phyloP scores from a whole-genome alignment of 2,888 invertebrate species.

The Acanthosepion esculentum region DNA sequence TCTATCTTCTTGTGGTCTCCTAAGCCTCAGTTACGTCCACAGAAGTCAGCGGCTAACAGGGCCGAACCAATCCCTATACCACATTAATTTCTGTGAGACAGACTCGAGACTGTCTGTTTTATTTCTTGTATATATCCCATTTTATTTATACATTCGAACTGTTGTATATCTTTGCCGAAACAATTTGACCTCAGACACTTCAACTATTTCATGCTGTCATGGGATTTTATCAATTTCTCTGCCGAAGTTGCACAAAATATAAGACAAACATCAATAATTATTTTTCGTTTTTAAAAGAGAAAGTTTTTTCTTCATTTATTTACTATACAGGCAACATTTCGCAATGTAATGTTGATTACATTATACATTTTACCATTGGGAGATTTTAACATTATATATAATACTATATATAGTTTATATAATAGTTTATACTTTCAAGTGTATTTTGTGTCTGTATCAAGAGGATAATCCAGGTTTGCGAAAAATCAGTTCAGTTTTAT shows the following conservation, averaged over 20 bases:
- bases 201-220: constrained; percentile 18
- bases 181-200: constrained; percentile 21
- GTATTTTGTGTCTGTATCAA: too few relatives aligned
- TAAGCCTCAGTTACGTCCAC: background rate
- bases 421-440: too few relatives aligned
- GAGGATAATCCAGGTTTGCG: too few relatives aligned
- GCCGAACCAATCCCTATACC: background rate
- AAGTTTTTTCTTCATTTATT: background rate
- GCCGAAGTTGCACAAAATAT: background rate
- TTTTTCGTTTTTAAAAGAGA: background rate
- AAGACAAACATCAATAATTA: background rate
- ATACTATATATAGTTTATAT: too few relatives aligned
- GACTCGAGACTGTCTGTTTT: background rate
- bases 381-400: background rate
- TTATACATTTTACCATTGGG: background rate
- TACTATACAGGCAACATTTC: background rate
- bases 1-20: background rate
- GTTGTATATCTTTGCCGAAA: background rate
- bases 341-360: background rate
- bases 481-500: too few relatives aligned
- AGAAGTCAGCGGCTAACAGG: background rate
- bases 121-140: background rate
- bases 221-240: background rate
- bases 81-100: background rate
- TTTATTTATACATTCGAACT: constrained; percentile 11